Base-by-base conservation (phyloP, 2,797 vertebrate species). In the Hylomyscus alleni region DNA sequence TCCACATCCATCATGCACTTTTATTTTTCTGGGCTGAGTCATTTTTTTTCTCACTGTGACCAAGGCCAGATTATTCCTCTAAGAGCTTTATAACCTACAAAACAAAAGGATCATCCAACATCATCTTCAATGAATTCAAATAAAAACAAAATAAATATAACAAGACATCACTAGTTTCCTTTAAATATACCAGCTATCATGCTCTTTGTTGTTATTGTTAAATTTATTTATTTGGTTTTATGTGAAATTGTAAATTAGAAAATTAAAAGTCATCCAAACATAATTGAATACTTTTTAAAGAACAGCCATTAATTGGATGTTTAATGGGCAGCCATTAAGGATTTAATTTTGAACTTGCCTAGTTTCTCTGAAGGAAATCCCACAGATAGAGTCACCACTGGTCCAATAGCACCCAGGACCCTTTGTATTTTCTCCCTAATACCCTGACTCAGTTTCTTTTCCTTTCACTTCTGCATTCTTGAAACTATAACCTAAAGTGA, bases 121-220 rank as follows among this genome's bases (percentile, higher is more conserved):
- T 62, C 44, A 94, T 88, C 29, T 37, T 93, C 34, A 81, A 76
- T 77, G 24, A 47, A 83, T 94, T 89, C 40, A 82, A 86, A 94
- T 91, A 9, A 62, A 90, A 91, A 31, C 80, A 94, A 89, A 94
- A 80, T 80, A 93, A 84, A 24, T 76, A 87, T 37, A 89, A 87
- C 12, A 88, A 90, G 50, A 34, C 89, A 82, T 56, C 20, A 62
- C 26, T 37, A 50, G 44, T 93, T 94, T 84, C 34, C 92, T 93
- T 93, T 67, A 13, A 72, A 93, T 65, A 85, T 40, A 14, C 12
- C 9, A 62, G 4, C 4, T 17, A 22, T 90, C 31, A 84, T 76
- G 88, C 83, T 80, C 20, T 54, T 67, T 72, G 82, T 65, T 84
- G 40, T 26, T 37, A 26, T 82, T n/a, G 14, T 40, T 47, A 37